Percentiles rank a stretch among this genome's conserved stretches.
Evolutionary conservation across 2,113 vertebrate species (phyloP).

Genomic region (Apaloderma vittatum): DNA sequence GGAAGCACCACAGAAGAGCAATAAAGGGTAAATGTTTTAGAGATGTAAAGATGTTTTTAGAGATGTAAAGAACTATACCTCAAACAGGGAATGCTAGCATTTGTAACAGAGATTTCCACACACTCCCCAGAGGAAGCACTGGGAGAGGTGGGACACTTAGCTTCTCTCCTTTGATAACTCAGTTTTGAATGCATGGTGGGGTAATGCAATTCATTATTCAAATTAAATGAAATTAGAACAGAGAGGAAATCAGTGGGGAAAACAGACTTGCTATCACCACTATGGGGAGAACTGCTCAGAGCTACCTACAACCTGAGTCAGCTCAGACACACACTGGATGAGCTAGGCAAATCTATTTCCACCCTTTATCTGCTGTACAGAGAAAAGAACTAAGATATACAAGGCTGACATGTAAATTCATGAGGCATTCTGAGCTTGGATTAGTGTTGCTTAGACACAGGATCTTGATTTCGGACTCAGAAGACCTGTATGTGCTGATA

Average conservation of each 20-base stretch:
- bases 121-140: background rate
- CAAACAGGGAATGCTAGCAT: rapidly evolving
- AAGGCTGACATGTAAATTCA: background rate
- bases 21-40: background rate
- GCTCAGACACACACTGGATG: background rate
- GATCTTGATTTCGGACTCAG: background rate
- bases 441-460: background rate
- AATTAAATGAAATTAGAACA: background rate
- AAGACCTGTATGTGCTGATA: background rate
- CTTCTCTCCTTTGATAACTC: background rate
- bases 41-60: background rate
- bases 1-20: background rate
- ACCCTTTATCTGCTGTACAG: background rate
- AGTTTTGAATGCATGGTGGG: background rate
- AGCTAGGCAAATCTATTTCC: background rate
- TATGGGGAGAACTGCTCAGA: background rate
- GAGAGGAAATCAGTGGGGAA: background rate
- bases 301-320: background rate
- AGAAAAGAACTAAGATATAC: background rate
- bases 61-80: background rate
- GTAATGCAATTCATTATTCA: background rate
- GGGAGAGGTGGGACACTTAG: background rate
- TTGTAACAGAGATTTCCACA: background rate
- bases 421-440: background rate
- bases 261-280: background rate